Percentiles rank a stretch among this genome's conserved stretches.
phyloP scores from a whole-genome alignment of 1,140 invertebrate genomes.

The Popillia japonica region DNA sequence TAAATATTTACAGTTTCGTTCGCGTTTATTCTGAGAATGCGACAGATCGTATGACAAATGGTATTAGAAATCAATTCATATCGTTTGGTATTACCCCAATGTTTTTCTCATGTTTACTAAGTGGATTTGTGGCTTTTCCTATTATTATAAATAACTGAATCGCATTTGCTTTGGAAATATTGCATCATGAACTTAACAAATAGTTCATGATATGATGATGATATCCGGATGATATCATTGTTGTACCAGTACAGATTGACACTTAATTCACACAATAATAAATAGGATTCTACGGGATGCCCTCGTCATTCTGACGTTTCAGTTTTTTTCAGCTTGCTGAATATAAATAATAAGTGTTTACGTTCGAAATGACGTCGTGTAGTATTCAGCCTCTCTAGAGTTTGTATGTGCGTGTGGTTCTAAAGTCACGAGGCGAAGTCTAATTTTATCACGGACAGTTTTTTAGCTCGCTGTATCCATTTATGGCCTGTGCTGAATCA shows the following conservation, averaged over 20 bases:
- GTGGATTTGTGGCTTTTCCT: neutral
- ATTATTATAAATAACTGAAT: neutral
- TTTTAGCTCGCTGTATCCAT: constrained; percentile 16
- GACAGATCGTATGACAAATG: neutral
- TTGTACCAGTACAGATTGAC: too few relatives aligned
- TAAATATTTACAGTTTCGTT: neutral
- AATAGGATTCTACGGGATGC: neutral
- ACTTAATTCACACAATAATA: neutral
- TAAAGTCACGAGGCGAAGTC: constrained; percentile 25
- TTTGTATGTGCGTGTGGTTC: neutral
- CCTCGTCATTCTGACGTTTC: neutral
- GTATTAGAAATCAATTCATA: neutral
- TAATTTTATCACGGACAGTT: constrained; percentile 25
- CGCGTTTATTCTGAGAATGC: neutral
- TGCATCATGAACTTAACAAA: neutral
- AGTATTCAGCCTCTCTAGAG: neutral
- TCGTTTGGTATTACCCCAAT: neutral
- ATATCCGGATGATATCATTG: too few relatives aligned
- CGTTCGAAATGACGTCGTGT: neutral
- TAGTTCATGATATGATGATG: too few relatives aligned
- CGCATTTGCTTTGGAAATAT: neutral
- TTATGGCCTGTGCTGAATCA: constrained; percentile 19
- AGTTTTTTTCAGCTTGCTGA: neutral
- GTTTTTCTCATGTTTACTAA: neutral
- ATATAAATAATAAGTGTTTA: constrained; percentile 20